Conservation (phyloP, 1,140 invertebrate genomes). For the Lepidurus arcticus region DNA sequence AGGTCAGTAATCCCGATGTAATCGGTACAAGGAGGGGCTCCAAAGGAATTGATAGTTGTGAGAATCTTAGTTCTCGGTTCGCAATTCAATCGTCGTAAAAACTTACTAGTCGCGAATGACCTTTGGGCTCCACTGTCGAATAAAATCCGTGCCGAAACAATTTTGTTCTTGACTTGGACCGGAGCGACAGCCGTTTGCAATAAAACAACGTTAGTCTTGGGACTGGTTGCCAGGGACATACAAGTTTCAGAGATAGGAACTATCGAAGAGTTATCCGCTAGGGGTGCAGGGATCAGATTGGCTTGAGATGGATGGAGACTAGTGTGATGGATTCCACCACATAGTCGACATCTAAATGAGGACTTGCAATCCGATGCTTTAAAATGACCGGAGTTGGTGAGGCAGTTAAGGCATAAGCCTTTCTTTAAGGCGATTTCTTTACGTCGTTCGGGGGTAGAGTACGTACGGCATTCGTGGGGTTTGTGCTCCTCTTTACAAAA, state of each 20-base stretch:
- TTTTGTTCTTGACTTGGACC: neutral
- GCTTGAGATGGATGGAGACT: constrained; percentile 24
- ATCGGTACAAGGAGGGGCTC: neutral
- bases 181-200: constrained; percentile 23
- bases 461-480: neutral
- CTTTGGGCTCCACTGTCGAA: constrained; percentile 30
- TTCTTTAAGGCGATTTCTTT: constrained; percentile 12
- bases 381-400: constrained; percentile 9
- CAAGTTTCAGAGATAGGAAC: neutral
- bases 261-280: neutral
- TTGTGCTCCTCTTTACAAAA: constrained; percentile 14
- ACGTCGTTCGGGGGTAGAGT: constrained; percentile 16
- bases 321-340: constrained; percentile 2
- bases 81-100: neutral
- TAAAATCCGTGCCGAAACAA: neutral
- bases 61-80: neutral
- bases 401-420: constrained; percentile 27
- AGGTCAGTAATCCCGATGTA: neutral
- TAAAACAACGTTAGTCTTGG: neutral
- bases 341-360: constrained; percentile 13
- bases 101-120: neutral
- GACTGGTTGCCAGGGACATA: neutral
- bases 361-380: constrained; percentile 25
- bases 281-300: neutral
- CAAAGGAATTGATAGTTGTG: neutral